Conservation (phyloP, 2,797 vertebrate species). For the Chloroceryle inda region DNA sequence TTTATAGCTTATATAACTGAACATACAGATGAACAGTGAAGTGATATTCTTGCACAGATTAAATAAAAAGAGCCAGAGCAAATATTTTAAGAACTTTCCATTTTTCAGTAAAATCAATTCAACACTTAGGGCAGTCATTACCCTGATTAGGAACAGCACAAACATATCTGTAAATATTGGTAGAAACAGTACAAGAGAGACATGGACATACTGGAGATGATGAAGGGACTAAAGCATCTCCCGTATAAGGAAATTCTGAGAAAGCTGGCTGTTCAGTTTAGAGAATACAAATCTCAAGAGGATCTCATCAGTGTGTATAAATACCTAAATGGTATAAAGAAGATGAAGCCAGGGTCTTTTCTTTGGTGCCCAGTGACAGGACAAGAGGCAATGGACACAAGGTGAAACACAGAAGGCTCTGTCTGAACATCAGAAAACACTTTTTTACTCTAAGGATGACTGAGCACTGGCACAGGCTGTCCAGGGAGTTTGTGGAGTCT, state of each 20-base stretch:
- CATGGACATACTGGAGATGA: not conserved
- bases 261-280: not conserved
- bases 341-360: not conserved
- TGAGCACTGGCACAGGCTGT: not conserved
- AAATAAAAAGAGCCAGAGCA: not conserved
- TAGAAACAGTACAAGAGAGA: not conserved
- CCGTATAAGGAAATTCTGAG: not conserved
- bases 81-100: not conserved
- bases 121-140: not conserved
- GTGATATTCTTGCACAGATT: not conserved
- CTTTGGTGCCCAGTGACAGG: not conserved
- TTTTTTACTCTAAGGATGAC: not conserved
- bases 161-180: not conserved
- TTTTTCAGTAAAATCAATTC: not conserved
- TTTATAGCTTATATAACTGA: not conserved
- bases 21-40: not conserved
- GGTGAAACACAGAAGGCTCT: not conserved
- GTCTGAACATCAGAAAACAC: not conserved
- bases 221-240: not conserved
- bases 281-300: not conserved
- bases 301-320: not conserved
- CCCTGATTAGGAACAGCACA: not conserved
- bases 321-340: not conserved
- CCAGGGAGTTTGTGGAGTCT: not conserved
- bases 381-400: not conserved